phyloP scores from a whole-genome alignment of 2,888 invertebrate species.

The Brachyopa scutellaris region DNA sequence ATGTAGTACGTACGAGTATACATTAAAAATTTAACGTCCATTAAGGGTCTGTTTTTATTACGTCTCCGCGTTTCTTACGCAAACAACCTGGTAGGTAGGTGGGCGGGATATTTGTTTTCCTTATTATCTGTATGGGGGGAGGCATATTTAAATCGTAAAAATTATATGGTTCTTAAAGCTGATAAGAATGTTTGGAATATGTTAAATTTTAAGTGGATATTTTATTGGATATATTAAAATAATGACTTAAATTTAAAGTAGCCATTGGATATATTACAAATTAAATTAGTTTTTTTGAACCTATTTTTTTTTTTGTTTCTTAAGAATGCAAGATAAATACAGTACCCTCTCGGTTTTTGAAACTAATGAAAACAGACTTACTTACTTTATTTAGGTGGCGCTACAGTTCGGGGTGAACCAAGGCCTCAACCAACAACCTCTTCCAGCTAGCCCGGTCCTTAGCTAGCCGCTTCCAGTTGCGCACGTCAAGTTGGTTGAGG shows the following conservation, averaged over 20 bases:
- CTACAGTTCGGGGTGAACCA: too few species aligned
- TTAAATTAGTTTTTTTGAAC: background rate
- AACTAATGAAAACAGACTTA: too few species aligned
- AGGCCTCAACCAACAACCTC: too few species aligned
- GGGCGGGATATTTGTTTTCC: background rate
- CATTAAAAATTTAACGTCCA: conserved; percentile 38
- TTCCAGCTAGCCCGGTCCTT: too few species aligned
- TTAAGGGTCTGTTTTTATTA: conserved; percentile 20
- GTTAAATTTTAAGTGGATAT: conserved; percentile 7
- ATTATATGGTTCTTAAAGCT: background rate
- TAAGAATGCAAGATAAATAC: too few species aligned
- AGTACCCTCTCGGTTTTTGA: too few species aligned
- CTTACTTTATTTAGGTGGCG: too few species aligned
- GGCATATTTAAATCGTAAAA: conserved; percentile 16
- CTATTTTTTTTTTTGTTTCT: background rate
- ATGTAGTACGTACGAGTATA: too few species aligned
- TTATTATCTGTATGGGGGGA: background rate
- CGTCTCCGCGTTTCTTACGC: background rate
- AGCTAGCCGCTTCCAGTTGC: too few species aligned
- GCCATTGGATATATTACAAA: background rate
- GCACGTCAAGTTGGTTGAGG: too few species aligned
- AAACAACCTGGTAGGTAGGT: background rate
- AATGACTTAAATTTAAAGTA: background rate
- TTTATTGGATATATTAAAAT: background rate
- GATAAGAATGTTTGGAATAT: conserved; percentile 18